Evolutionary conservation across 2,113 vertebrate species (phyloP), one percentile per base, ranked within the genome.

Genomic region (Calonectris borealis): DNA sequence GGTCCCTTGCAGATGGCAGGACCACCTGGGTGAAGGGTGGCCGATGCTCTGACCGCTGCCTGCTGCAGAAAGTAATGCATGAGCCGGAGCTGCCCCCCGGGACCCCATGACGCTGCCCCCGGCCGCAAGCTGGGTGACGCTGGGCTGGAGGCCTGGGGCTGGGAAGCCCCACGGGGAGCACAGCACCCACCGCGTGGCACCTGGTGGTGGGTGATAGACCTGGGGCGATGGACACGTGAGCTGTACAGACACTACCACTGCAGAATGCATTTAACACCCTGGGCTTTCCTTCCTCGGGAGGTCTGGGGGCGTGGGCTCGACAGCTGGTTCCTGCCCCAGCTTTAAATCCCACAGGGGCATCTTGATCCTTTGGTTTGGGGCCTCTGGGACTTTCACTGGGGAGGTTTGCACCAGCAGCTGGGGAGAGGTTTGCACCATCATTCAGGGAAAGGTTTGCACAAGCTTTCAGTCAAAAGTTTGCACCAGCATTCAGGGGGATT

Each of bases 71-170:
- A 1, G 3, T 17, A 38, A 32, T 1, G 2, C 11, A 8, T 1
- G 9, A 54, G 11, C 6, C 6, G 6, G 46, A 71, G 40, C 11
- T 79, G 25, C 2, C 19, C 15, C 8, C 6, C 31, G 11, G 58
- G 36, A 44, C 26, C 7, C 25, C 4, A 1, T 0, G 20, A 25
- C 0, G 6, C 38, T 36, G 19, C 17, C 40, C 32, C 38, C 7
- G 1, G 5, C 25, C 16, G 12, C 22, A 52, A 11, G 16, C 11
- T 42, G 21, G 22, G 22, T 22, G 29, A 38, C 12, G 12, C 17
- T 42, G 49, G 11, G 25, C 38, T 40, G 34, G 34, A 90, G 26
- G 8, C 27, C 22, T 38, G 46, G 17, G 15, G 3, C 20, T 82
- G 57, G 19, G 58, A 42, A 20, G 26, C 22, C 22, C 31, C 40